Percentiles rank a stretch among this genome's conserved stretches.
Conservation (phyloP, 2,113 vertebrate genomes). For the Nothobranchius furzeri region DNA sequence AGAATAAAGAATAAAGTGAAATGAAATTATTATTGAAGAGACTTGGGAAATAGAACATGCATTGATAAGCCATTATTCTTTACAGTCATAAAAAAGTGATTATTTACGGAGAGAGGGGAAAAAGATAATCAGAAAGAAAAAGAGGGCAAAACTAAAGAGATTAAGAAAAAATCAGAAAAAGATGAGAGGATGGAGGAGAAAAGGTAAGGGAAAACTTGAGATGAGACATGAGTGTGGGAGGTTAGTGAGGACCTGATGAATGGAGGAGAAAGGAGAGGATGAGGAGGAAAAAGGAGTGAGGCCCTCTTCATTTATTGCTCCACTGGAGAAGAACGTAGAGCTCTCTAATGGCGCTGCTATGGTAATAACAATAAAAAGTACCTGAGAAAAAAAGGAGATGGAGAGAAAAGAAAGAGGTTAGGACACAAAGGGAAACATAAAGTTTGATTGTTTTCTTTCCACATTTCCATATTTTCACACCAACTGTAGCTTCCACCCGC, state of each 20-base stretch:
- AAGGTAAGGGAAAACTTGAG: neutral
- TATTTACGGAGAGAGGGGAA: neutral
- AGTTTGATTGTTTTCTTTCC: conserved; percentile 72
- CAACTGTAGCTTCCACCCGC: conserved; percentile 68
- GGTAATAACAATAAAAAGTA: conserved; percentile 93
- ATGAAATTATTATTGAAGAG: too few relatives aligned
- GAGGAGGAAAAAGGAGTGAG: conserved; percentile 73
- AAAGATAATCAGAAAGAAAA: neutral
- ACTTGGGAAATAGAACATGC: neutral
- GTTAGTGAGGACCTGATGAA: conserved; percentile 47
- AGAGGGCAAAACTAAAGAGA: neutral
- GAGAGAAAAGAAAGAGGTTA: conserved; percentile 59
- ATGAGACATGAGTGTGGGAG: conserved; percentile 10
- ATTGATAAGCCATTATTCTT: too few relatives aligned
- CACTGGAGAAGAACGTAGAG: conserved; percentile 99
- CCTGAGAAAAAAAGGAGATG: conserved; percentile 58
- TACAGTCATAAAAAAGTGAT: too few relatives aligned
- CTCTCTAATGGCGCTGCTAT: conserved; percentile 96
- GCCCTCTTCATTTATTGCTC: conserved; percentile 99
- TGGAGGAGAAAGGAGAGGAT: conserved; percentile 59
- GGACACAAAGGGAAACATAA: conserved; percentile 61
- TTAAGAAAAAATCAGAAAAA: neutral
- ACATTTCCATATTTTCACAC: conserved; percentile 63
- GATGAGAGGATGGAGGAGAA: neutral
- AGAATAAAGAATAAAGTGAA: too few relatives aligned